phyloP scores from a whole-genome alignment of 2,888 invertebrate genomes.

The Uropetala carovei region DNA sequence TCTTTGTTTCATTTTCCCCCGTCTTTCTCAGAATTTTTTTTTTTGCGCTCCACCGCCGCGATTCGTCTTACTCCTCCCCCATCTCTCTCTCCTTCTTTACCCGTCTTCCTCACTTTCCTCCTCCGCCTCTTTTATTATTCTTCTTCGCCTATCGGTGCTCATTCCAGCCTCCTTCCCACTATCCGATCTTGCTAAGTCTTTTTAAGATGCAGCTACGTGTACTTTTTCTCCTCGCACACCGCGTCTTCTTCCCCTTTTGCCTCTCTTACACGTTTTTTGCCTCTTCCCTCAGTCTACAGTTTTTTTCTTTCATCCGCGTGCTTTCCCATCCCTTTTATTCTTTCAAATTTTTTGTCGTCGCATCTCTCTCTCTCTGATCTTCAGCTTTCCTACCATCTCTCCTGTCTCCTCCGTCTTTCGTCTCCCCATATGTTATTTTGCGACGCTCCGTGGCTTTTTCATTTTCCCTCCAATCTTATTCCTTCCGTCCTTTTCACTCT shows the following conservation, averaged over 20 bases:
- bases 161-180: neutral
- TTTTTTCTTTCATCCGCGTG: neutral
- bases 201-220: neutral
- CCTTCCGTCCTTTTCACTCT: neutral
- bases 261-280: neutral
- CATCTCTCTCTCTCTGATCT: neutral
- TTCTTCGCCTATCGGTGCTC: neutral
- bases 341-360: neutral
- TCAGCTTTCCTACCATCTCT: neutral
- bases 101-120: neutral
- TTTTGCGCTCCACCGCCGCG: neutral
- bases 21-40: neutral
- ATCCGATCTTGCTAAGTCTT: too few relatives aligned
- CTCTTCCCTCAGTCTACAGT: neutral
- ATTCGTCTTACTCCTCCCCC: neutral
- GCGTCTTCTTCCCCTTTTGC: neutral
- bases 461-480: neutral
- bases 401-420: neutral
- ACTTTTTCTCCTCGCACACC: neutral
- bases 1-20: neutral
- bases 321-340: too few relatives aligned
- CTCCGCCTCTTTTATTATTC: neutral
- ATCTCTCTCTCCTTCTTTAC: neutral
- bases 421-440: neutral
- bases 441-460: neutral